Base-by-base conservation (phyloP, 2,888 invertebrate species). In the Aporophyla lueneburgensis region DNA sequence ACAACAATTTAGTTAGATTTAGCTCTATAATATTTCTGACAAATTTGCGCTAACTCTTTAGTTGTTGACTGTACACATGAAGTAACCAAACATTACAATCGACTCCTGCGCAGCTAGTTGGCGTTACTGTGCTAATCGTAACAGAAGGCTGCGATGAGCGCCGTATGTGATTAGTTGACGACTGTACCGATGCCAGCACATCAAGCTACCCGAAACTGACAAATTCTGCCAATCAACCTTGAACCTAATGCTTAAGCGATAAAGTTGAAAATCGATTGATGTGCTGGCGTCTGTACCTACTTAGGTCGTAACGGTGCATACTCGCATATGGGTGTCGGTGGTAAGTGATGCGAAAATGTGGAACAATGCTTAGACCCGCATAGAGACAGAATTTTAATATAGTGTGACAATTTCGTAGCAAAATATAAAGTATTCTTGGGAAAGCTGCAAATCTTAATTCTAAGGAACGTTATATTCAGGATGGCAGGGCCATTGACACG, bases 81-180 rank as follows among this genome's bases (percentile, higher is more conserved):
- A 74, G 72, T 51, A 80, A 77, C 80, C 80, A 77, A 76, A 74
- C 75, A 78, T 77, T 76, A 81, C 87, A 76, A 71, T 85, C 77
- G 74, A 86, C 73, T 90, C 94, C 93, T 94, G 94, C 89, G 78
- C 85, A 69, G 87, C 85, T 91, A 89, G 89, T 94, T 94, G 80
- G 88, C 93, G 87, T 88, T 88, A 86, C 86, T 87, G 73, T 86
- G 91, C 92, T 94, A 94, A 94, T 93, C 88, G 88, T 78, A 76
- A 78, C 88, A 74, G 92, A 94, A 94, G 93, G 94, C 83, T 90
- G 83, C 83, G 76, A 76, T 27, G 56, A 76, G 54, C 81, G 79
- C 80, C 63, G 56, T 77, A 69, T 69, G 43, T 40, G 53, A 65
- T 72, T 67, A n/a, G 62, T 68, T 63, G 63, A 53, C 71, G 56